Percentiles rank a stretch among this genome's conserved stretches.
Evolutionary conservation across 2,888 invertebrate genomes (phyloP).

Genomic region (Hirtodrosophila confusa): DNA sequence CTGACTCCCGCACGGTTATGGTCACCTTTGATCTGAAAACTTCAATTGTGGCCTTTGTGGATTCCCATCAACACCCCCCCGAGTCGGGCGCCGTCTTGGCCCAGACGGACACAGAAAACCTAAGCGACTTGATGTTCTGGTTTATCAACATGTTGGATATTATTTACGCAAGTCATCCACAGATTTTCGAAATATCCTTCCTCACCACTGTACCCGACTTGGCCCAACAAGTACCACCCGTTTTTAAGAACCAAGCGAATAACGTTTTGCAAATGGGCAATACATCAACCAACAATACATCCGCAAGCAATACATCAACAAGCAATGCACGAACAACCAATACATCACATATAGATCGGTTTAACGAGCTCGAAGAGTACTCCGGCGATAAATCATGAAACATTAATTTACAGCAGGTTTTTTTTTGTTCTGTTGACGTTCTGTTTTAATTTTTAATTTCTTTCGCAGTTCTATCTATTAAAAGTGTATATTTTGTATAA

Average conservation of each 20-base stretch:
- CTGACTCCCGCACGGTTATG: constrained; percentile 73
- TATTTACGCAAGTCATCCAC: constrained; percentile 68
- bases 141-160: constrained; percentile 69
- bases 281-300: no score
- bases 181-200: constrained; percentile 74
- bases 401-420: no score
- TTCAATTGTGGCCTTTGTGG: constrained; percentile 66
- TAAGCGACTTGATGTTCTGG: constrained; percentile 66
- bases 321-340: no score
- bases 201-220: constrained; percentile 49
- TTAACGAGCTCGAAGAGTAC: no score
- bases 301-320: no score
- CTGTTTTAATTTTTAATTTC: no score
- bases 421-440: no score
- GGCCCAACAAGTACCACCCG: constrained; percentile 43
- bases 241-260: constrained; percentile 34
- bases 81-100: constrained; percentile 68
- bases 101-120: constrained; percentile 49
- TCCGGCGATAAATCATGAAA: no score
- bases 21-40: constrained; percentile 65
- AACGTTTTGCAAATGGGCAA: not conserved
- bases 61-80: constrained; percentile 74
- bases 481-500: no score
- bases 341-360: no score
- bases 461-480: no score